Evolutionary conservation across 2,888 invertebrate species (phyloP).

Genomic region (Drosophila mulleri): DNA sequence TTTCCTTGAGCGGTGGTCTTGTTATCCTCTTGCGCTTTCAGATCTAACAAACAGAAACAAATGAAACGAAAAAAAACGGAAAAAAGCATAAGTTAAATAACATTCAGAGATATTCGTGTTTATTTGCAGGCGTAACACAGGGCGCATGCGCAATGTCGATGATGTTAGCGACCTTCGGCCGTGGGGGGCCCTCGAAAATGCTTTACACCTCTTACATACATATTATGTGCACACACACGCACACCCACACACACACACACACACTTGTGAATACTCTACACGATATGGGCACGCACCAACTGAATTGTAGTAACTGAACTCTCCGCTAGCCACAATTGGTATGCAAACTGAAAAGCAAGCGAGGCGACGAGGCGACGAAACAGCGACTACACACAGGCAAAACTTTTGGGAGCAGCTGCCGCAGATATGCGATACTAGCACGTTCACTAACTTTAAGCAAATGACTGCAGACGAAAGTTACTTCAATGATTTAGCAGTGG

Average conservation of each 20-base stretch:
- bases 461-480: slow-evolving; percentile 85
- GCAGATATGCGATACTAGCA: slow-evolving; percentile 83
- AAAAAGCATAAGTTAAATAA: neutral
- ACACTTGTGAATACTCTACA: neutral
- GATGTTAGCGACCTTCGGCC: slow-evolving; percentile 26
- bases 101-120: neutral
- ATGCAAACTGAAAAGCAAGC: slow-evolving; percentile 7
- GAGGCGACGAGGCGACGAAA: slow-evolving; percentile 1
- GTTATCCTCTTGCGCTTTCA: slow-evolving; percentile 8
- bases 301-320: slow-evolving; percentile 14
- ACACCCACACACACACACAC: neutral
- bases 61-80: neutral
- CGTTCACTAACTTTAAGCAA: slow-evolving; percentile 85
- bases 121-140: slow-evolving; percentile 10
- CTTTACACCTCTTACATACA: slow-evolving; percentile 11
- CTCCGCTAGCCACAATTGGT: slow-evolving; percentile 17
- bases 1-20: slow-evolving; percentile 21
- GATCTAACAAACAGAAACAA: slow-evolving; percentile 9
- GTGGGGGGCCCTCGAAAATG: slow-evolving; percentile 13
- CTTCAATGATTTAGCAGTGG: slow-evolving; percentile 84
- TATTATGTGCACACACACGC: neutral
- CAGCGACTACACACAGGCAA: slow-evolving; percentile 7
- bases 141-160: slow-evolving; percentile 30
- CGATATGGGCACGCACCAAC: slow-evolving; percentile 38
- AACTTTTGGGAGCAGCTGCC: slow-evolving; percentile 54